phyloP scores from a whole-genome alignment of 2,113 vertebrate genomes.

The Sinocyclocheilus anophthalmus region DNA sequence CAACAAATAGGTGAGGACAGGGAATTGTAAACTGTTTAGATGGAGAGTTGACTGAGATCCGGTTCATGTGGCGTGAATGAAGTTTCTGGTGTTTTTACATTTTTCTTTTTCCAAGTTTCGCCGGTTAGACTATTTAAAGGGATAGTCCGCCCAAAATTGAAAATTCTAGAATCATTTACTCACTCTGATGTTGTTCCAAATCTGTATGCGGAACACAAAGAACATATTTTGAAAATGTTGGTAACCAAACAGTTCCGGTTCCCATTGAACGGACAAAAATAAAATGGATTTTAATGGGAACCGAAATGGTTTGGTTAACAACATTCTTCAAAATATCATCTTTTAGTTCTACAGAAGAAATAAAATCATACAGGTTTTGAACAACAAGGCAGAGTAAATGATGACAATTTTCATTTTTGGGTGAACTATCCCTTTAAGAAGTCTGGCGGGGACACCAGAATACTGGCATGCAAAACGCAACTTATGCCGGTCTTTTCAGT shows the following conservation, averaged over 20 bases:
- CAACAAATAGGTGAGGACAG: conserved; percentile 34
- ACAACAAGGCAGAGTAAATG: no score
- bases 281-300: not conserved
- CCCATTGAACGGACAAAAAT: not conserved
- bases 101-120: not conserved
- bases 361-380: no score
- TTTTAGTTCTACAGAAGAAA: no score
- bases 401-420: not conserved
- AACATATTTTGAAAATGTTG: not conserved
- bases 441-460: not conserved
- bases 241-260: not conserved
- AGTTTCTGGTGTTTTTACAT: not conserved
- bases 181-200: no score
- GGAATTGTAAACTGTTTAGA: conserved; percentile 15
- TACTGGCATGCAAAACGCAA: not conserved
- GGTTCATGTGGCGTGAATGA: not conserved
- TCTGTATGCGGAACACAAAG: no score
- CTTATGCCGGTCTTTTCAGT: not conserved
- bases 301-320: not conserved
- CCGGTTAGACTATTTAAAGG: not conserved
- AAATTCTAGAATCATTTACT: no score
- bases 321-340: no score
- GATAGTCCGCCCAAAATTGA: no score
- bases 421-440: not conserved
- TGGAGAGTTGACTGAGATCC: not conserved